A percentile compares a stretch with the other conserved stretches of the same genome.
Evolutionary conservation across 2,113 vertebrate genomes (phyloP).

Genomic region (Zosterops japonicus): DNA sequence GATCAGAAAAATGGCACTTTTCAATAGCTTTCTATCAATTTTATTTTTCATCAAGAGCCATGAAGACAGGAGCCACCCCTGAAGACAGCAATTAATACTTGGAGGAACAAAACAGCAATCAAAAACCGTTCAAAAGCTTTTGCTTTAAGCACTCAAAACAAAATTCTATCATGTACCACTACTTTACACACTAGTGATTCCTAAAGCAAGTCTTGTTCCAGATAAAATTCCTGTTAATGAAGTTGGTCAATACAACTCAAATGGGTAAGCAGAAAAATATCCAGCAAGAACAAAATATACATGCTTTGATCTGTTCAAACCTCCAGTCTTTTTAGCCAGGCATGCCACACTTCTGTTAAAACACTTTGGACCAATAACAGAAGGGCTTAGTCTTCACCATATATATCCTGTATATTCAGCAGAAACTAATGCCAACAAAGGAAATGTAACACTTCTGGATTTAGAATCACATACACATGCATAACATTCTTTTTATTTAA

Average conservation of each 20-base stretch:
- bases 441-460: conserved; percentile 65
- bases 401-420: conserved; percentile 62
- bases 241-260: not conserved
- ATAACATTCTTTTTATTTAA: conserved; percentile 67
- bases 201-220: not conserved
- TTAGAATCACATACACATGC: conserved; percentile 54
- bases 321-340: not conserved
- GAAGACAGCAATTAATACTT: not conserved
- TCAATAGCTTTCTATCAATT: not conserved
- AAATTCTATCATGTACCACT: not conserved
- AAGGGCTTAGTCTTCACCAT: conserved; percentile 47
- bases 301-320: not conserved
- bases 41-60: not conserved
- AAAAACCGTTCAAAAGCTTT: not conserved
- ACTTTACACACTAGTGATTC: not conserved
- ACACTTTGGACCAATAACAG: conserved; percentile 36
- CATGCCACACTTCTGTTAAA: conserved; percentile 70
- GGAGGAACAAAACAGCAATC: not conserved
- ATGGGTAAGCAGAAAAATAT: not conserved
- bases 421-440: conserved; percentile 65
- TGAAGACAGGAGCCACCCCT: not conserved
- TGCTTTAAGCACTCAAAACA: not conserved
- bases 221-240: not conserved
- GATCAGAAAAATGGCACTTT: not conserved
- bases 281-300: not conserved